Base-by-base conservation (phyloP, 2,113 vertebrate genomes). In the Hemiscyllium ocellatum region DNA sequence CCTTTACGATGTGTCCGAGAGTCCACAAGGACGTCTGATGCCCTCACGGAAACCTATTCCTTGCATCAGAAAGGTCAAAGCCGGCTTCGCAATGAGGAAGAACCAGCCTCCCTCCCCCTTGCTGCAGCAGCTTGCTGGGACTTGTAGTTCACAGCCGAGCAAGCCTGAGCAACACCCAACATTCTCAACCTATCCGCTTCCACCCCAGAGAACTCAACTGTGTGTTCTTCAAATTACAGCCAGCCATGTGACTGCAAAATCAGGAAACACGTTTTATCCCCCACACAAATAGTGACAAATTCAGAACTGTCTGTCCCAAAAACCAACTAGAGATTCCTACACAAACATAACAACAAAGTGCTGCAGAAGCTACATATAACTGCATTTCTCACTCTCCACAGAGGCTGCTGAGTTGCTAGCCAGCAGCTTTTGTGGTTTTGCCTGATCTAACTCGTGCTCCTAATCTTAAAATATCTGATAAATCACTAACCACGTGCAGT, bases 51-150 rank as follows among this genome's bases (percentile, higher is more conserved):
- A 93, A 93, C 89, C 37, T 93, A n/a, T 17, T 68, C 89, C 61
- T 93, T 93, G 89, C 89, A 66, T 93, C 61, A 93, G 8, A 93
- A 4, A 68, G 89, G 89, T 93, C 89, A 93, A 37, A 22, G 22
- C 61, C 61, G 37, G n/a, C 61, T 22, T 66, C 52, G 89, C 89
- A 93, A 66, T 37, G 56, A 93, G 89, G 61, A 93, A 68, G 89
- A 33, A 19, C 89, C 24, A 10, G 7, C 26, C 86, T 56, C 52
- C 50, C 52, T 8, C n/a, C 89, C 61, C 17, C n/a, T n/a, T 50
- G 56, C 86, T 26, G 61, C 61, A 20, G 61, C 17, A 65, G 89
- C 37, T 66, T 4, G 89, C 89, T 68, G 89, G 89, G 89, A 93
- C 17, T 93, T 93, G 89, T 93, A 93, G 89, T 93, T 37, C 8